Conservation (phyloP, 1,140 invertebrate species). For the Hormaphis cornu region DNA sequence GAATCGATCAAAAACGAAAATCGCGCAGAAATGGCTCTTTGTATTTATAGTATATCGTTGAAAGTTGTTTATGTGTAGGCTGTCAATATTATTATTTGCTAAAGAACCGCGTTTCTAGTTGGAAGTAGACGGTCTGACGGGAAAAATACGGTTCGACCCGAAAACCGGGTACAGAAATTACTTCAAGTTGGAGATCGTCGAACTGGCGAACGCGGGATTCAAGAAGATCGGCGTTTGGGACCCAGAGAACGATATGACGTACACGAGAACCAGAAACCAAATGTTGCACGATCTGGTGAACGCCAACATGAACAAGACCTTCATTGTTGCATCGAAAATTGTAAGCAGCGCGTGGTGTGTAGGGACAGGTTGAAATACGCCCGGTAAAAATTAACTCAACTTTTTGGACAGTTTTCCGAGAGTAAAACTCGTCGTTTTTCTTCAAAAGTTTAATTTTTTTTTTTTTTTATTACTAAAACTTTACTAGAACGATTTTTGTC, state of each 20-base stretch:
- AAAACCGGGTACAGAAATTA: slow-evolving; percentile 78
- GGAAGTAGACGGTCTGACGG: slow-evolving; percentile 82
- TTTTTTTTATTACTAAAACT: no score
- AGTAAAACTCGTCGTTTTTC: no score
- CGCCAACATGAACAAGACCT: slow-evolving; percentile 45
- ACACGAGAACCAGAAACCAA: slow-evolving; percentile 77
- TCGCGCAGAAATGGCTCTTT: no score
- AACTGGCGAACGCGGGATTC: slow-evolving; percentile 68
- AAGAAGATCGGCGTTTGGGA: slow-evolving; percentile 86
- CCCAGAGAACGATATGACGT: slow-evolving; percentile 75
- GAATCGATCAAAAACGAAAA: no score
- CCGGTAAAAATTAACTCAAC: no score
- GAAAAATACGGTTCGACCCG: slow-evolving; percentile 89
- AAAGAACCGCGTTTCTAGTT: slow-evolving; percentile 50
- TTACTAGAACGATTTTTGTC: no score
- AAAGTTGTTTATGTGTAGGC: no score
- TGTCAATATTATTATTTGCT: no score
- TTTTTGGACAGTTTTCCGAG: no score
- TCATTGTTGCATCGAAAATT: slow-evolving; percentile 43
- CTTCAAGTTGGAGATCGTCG: slow-evolving; percentile 81
- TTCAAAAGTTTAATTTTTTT: no score
- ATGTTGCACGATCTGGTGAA: slow-evolving; percentile 43
- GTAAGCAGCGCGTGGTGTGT: slow-evolving; percentile 28
- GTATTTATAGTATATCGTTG: no score
- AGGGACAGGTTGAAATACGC: no score